A percentile compares a stretch with the other conserved stretches of the same genome.
Conservation (phyloP, 2,113 vertebrate genomes). For the Sorex fumeus region DNA sequence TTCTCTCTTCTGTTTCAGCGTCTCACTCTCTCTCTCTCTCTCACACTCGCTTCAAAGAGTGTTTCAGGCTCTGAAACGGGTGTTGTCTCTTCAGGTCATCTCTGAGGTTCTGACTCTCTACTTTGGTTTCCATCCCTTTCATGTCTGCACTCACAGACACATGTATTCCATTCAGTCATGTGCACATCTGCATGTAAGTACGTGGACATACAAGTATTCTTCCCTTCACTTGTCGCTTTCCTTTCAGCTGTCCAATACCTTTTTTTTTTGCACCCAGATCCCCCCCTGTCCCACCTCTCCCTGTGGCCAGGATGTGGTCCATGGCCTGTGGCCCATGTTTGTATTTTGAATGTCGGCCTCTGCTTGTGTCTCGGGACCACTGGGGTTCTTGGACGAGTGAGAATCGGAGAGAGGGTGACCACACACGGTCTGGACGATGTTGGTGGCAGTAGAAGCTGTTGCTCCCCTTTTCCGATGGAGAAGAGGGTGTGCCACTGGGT, state of each 20-base stretch:
- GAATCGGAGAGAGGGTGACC: not conserved
- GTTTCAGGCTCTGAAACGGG: constrained; percentile 80
- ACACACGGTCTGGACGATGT: not conserved
- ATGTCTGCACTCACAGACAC: constrained; percentile 82
- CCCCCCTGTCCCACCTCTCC: too few species aligned
- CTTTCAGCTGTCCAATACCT: constrained; percentile 54
- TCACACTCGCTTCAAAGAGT: constrained; percentile 79
- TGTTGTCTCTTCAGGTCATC: constrained; percentile 83
- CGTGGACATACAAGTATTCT: constrained; percentile 74
- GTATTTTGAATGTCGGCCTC: not conserved
- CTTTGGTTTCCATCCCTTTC: constrained; percentile 85
- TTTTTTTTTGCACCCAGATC: too few species aligned
- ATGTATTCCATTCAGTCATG: constrained; percentile 84
- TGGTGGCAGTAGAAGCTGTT: not conserved
- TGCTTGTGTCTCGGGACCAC: not conserved
- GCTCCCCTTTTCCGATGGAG: constrained; percentile 12
- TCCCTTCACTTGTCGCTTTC: constrained; percentile 69
- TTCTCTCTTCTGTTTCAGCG: constrained; percentile 83
- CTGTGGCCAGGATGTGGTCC: too few species aligned
- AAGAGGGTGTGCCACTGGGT: not conserved
- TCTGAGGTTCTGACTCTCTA: constrained; percentile 84
- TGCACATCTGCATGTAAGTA: constrained; percentile 83
- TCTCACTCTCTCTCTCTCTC: constrained; percentile 70
- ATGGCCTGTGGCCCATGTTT: not conserved
- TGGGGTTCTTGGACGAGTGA: not conserved